Base-by-base conservation (phyloP, 2,113 vertebrate species). In the Zosterops japonicus region DNA sequence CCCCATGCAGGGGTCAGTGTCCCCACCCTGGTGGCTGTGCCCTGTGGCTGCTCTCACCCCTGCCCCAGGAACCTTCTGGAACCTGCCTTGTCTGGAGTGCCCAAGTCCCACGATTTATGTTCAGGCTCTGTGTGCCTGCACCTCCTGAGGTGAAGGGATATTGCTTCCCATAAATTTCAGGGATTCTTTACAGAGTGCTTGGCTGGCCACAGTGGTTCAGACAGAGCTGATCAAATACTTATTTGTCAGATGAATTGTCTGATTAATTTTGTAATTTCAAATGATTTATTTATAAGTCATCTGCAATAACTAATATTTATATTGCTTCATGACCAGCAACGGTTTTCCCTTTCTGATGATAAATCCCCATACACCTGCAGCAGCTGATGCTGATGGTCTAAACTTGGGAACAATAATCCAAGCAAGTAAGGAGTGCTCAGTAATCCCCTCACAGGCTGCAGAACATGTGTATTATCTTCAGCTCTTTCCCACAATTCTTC, bases 231-330 rank as follows among this genome's bases (percentile, higher is more conserved):
- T 87, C 81, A 71, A 84, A 76, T 71, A 46, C 69, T 64, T 84
- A 33, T 25, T 91, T 61, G 68, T 71, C 74, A 87, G 9, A 68
- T 42, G 27, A 87, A 60, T 71, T 44, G 36, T 84, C 83, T 82
- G 83, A 79, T 95, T 80, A 76, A 75, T 87, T 93, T 89, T 92
- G 52, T 60, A n/a, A 74, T 91, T 95, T 89, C 36, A 35, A 65
- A 93, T 96, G 1, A 82, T 90, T 92, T 95, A 91, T 95, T 91
- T 94, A 84, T 94, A 93, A 72, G 31, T 64, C 49, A 84, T 90
- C 84, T 91, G 53, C 84, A 88, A 72, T 85, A 87, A 93, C 93
- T 91, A 93, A 94, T 94, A 94, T 87, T 95, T 89, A 56, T 71
- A 68, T 55, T 91, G 59, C 84, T 47, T 85, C 46, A 79, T 85